A percentile compares a stretch with the other conserved stretches of the same genome.
Evolutionary conservation across 2,888 invertebrate species (phyloP).

Genomic region (Folsomia manolachei): DNA sequence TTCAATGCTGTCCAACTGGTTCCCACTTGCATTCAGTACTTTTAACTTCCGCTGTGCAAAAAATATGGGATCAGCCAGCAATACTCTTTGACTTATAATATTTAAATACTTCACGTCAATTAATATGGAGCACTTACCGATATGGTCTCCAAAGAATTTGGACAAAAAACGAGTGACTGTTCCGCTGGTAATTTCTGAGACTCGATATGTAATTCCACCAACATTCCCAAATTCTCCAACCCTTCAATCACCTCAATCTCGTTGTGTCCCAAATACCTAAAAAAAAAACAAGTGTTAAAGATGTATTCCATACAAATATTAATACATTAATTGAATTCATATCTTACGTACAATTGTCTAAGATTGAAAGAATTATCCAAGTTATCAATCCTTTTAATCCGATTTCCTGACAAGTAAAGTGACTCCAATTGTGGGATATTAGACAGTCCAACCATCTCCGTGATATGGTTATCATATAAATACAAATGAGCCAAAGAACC

Average conservation of each 20-base stretch:
- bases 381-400: slow-evolving; percentile 59
- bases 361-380: slow-evolving; percentile 63
- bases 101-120: background rate
- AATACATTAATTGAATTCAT: background rate
- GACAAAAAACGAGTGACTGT: slow-evolving; percentile 67
- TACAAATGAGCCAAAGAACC: slow-evolving; percentile 62
- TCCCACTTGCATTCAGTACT: slow-evolving; percentile 64
- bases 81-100: slow-evolving; percentile 43
- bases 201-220: slow-evolving; percentile 68
- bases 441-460: slow-evolving; percentile 69
- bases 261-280: slow-evolving; percentile 62
- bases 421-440: slow-evolving; percentile 63
- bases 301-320: slow-evolving; percentile 7
- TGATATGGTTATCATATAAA: slow-evolving; percentile 70
- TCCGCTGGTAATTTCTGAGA: slow-evolving; percentile 62
- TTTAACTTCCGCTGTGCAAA: slow-evolving; percentile 59
- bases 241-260: slow-evolving; percentile 68
- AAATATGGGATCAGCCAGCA: background rate
- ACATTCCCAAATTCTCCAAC: slow-evolving; percentile 60
- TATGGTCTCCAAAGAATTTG: slow-evolving; percentile 61
- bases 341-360: slow-evolving; percentile 67
- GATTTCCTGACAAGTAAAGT: slow-evolving; percentile 61
- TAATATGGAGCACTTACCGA: slow-evolving; percentile 57
- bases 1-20: slow-evolving; percentile 61
- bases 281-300: slow-evolving; percentile 8